Percentiles rank a stretch among this genome's conserved stretches.
Evolutionary conservation across 2,113 vertebrate genomes (phyloP).

Genomic region (Oreochromis niloticus): DNA sequence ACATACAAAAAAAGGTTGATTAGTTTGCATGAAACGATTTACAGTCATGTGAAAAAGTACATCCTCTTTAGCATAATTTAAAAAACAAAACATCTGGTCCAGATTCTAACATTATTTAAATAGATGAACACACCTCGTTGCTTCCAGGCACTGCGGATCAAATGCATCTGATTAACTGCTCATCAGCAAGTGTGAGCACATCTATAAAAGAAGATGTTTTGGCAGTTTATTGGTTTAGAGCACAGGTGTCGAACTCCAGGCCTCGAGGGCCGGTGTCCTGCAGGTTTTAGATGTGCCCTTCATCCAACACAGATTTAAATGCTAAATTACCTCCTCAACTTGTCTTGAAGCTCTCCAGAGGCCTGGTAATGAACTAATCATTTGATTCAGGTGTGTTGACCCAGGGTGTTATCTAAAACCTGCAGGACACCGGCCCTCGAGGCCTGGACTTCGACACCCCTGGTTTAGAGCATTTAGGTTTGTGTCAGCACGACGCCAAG

Average conservation of each 20-base stretch:
- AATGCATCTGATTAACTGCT: not conserved
- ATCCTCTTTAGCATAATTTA: not conserved
- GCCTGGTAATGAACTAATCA: no score
- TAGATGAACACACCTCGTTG: not conserved
- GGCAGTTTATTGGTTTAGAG: not conserved
- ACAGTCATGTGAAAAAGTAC: not conserved
- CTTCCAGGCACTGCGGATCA: not conserved
- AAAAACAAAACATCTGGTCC: not conserved
- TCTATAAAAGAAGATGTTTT: not conserved
- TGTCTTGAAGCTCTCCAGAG: no score
- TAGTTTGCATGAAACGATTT: not conserved
- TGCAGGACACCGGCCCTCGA: no score
- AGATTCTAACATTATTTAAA: not conserved
- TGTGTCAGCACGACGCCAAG: not conserved
- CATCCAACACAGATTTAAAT: no score
- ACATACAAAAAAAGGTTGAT: not conserved
- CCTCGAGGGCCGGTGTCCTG: no score
- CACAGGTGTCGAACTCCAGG: no score
- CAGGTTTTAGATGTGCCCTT: no score
- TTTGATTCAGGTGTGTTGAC: no score
- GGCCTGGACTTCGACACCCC: no score
- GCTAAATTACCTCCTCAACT: no score
- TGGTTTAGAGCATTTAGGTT: not conserved
- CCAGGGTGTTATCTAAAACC: no score
- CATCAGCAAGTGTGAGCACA: not conserved